Conservation (phyloP, 2,113 vertebrate species). For the Engraulis encrasicolus region DNA sequence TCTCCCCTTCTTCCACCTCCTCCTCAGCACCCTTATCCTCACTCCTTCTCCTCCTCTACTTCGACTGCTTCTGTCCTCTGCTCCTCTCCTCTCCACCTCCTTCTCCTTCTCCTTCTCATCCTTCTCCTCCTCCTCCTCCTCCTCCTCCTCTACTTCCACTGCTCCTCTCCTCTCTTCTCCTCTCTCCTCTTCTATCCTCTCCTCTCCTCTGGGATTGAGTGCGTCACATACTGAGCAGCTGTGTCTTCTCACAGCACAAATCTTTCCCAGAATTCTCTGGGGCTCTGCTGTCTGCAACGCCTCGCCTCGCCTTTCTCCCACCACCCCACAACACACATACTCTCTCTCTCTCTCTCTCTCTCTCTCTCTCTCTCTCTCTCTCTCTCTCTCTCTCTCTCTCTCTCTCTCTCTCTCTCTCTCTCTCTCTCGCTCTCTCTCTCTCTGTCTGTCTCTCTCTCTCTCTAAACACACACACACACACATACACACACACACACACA, state of each 20-base stretch:
- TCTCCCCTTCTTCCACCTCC: too few species aligned
- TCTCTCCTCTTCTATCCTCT: not conserved
- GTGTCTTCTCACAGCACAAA: slow-evolving; percentile 28
- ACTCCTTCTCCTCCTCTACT: not conserved
- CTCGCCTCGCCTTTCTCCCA: not conserved
- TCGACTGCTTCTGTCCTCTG: slow-evolving; percentile 17
- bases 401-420: too few species aligned
- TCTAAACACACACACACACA: too few species aligned
- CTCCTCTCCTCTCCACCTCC: not conserved
- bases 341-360: too few species aligned
- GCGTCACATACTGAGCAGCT: slow-evolving; percentile 48
- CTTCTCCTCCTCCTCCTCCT: not conserved
- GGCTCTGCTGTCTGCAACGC: slow-evolving; percentile 1
- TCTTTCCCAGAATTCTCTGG: slow-evolving; percentile 22
- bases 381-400: too few species aligned
- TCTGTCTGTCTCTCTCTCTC: too few species aligned
- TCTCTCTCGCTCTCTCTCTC: too few species aligned
- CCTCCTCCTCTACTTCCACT: slow-evolving; percentile 3
- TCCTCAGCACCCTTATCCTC: too few species aligned
- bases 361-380: too few species aligned
- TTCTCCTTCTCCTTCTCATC: slow-evolving; percentile 11
- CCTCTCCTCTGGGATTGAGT: slow-evolving; percentile 27
- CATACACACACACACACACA: too few species aligned
- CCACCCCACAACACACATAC: not conserved
- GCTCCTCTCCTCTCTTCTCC: not conserved